Evolutionary conservation across 1,140 invertebrate species (phyloP).

Genomic region (Diabrotica virgifera): DNA sequence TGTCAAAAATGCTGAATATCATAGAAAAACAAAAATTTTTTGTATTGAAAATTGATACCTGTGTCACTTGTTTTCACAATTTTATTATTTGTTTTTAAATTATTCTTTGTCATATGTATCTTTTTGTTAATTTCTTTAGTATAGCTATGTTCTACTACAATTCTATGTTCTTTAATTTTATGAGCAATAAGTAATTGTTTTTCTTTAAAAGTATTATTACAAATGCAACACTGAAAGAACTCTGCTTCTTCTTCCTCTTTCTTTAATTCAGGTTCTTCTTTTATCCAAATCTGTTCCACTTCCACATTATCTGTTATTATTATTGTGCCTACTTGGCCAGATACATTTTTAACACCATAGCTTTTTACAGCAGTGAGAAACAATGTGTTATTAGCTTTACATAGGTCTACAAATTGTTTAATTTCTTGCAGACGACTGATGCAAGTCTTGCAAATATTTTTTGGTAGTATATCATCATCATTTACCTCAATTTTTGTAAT

Average conservation of each 20-base stretch:
- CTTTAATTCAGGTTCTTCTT: neutral
- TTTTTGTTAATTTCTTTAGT: neutral
- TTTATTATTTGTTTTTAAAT: neutral
- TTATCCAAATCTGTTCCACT: too few relatives aligned
- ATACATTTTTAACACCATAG: neutral
- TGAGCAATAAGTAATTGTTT: slow-evolving; percentile 1
- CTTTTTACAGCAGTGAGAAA: neutral
- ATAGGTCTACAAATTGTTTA: slow-evolving; percentile 8
- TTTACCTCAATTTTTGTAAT: slow-evolving; percentile 16
- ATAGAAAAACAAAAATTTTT: neutral
- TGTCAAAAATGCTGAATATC: neutral
- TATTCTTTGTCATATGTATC: neutral
- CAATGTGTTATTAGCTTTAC: slow-evolving; percentile 9
- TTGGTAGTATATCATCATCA: slow-evolving; percentile 2
- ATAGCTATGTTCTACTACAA: too few relatives aligned
- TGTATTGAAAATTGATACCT: neutral
- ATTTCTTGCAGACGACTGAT: slow-evolving; percentile 1
- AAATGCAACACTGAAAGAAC: slow-evolving; percentile 4
- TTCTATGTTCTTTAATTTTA: neutral
- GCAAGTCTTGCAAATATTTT: slow-evolving; percentile 12
- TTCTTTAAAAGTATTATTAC: neutral
- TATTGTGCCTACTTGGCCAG: neutral
- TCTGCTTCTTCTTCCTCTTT: neutral
- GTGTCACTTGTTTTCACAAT: neutral
- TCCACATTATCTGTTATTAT: neutral